A percentile compares a stretch with the other conserved stretches of the same genome.
Conservation (phyloP, 2,888 invertebrate species). For the Amphipoea lucens region DNA sequence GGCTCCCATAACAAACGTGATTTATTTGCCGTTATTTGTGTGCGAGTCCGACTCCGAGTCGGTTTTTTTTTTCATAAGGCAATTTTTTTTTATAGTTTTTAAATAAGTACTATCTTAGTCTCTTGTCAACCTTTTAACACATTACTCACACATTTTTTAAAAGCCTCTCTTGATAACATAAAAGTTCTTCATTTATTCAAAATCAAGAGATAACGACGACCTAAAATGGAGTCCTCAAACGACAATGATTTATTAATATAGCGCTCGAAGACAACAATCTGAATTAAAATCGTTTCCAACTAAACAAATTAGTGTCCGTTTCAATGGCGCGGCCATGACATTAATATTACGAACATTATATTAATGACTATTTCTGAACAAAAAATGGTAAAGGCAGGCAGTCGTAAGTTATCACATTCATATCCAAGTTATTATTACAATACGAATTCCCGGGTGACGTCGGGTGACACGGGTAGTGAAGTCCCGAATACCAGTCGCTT, state of each 20-base stretch:
- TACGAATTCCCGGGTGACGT: slow-evolving; percentile 59
- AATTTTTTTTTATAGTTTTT: neutral
- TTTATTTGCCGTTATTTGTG: too few relatives aligned
- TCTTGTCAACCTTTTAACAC: too few relatives aligned
- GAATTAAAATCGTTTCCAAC: slow-evolving; percentile 46
- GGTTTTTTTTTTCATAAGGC: too few relatives aligned
- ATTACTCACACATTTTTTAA: neutral
- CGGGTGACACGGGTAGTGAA: slow-evolving; percentile 64
- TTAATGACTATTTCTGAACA: slow-evolving; percentile 27
- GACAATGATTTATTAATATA: slow-evolving; percentile 51
- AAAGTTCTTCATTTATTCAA: slow-evolving; percentile 24
- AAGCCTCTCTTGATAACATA: neutral
- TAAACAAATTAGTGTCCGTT: slow-evolving; percentile 9
- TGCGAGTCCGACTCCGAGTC: too few relatives aligned
- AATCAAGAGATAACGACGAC: slow-evolving; percentile 18
- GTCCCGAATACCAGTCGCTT: slow-evolving; percentile 59
- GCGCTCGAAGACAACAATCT: slow-evolving; percentile 40
- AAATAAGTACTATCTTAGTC: neutral
- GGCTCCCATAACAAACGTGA: too few relatives aligned
- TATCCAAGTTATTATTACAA: slow-evolving; percentile 61
- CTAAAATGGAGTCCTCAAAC: slow-evolving; percentile 16
- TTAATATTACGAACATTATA: slow-evolving; percentile 23
- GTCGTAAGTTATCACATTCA: slow-evolving; percentile 48
- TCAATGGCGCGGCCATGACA: neutral
- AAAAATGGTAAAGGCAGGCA: slow-evolving; percentile 38